Base-by-base conservation (phyloP, 2,888 invertebrate species). In the Colletes collaris region DNA sequence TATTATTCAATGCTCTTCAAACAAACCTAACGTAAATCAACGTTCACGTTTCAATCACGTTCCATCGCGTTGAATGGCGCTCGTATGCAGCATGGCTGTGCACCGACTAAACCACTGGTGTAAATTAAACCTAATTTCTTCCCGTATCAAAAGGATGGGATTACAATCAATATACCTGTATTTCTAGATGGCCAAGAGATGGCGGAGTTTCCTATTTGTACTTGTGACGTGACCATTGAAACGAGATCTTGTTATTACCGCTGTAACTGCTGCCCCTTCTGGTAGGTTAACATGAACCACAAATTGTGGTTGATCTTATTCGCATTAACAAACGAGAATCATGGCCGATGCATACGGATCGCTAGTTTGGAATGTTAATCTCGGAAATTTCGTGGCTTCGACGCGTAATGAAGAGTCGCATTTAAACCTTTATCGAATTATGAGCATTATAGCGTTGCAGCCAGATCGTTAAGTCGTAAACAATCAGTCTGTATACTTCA, bases 1-100 rank as follows among this genome's bases (percentile, higher is more conserved):
- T 77, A 77, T 77, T 68, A 77, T 77, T 64, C 76, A 59, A 68
- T 49, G 52, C 53, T 58, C 49, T 63, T 53, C 77, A 77, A 76
- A 77, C 58, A 64, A 63, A 53, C 63, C 76, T 40, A 63, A 75
- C 58, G 16, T 58, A 44, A 75, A 76, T 75, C 56, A 40, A 58
- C 19, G 53, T 76, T 72, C 49, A 56, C 50, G 60, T 74, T 60
- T 67, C 67, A 67, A 77, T 77, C 76, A 63, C 63, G 76, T 77
- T 44, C 60, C 10, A 7, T 13, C 75, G 13, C 55, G 65, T 49
- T 65, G 64, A 74, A 60, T 49, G 13, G 40, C 49, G 49, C 44
- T 74, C 60, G 27, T 40, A 11, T n/a, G 49, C 53, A 11, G 40
- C 10, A 58, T 44, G 19, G 44, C 19, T 52, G 44, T 62, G 35